phyloP scores from a whole-genome alignment of 2,888 invertebrate species.

The Eristalis intricaria region DNA sequence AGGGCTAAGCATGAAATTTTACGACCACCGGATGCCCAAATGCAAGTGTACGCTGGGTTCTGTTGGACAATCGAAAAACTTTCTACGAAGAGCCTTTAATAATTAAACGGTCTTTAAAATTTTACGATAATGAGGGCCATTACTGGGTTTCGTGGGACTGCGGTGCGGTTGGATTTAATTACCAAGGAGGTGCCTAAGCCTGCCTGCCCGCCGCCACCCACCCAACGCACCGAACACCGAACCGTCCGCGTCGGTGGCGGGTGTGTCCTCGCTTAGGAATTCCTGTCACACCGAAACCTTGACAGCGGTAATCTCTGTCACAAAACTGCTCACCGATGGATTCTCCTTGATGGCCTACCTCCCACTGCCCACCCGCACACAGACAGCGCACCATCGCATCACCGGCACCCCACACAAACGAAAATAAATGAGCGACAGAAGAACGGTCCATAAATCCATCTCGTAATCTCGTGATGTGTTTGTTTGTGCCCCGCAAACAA shows the following conservation, averaged over 20 bases:
- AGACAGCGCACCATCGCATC: no score
- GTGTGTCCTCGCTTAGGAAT: conserved; percentile 17
- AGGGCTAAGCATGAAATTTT: conserved; percentile 62
- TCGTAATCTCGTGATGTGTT: conserved; percentile 42
- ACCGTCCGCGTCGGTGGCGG: background rate
- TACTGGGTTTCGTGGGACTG: conserved; percentile 50
- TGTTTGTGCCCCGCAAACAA: conserved; percentile 43
- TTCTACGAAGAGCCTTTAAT: conserved; percentile 54
- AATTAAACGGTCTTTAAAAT: conserved; percentile 68
- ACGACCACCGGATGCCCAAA: conserved; percentile 57
- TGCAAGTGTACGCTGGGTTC: conserved; percentile 49
- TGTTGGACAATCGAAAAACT: conserved; percentile 57
- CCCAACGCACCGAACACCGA: no score
- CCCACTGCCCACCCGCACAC: background rate
- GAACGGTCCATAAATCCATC: conserved; percentile 58
- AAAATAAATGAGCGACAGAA: conserved; percentile 1
- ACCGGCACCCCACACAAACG: background rate
- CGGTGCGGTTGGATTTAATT: conserved; percentile 60
- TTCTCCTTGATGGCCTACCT: background rate
- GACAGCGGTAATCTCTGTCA: conserved; percentile 39
- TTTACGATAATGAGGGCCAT: conserved; percentile 67
- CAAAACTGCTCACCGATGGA: conserved; percentile 39
- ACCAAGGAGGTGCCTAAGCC: conserved; percentile 31
- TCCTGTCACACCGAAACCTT: conserved; percentile 44
- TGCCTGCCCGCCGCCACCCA: background rate